These are phyloP conservation scores for Galerucella calmariensis DNA, from an alignment of 2,888 invertebrate genomes.

Conservation along the genomic window DNA sequence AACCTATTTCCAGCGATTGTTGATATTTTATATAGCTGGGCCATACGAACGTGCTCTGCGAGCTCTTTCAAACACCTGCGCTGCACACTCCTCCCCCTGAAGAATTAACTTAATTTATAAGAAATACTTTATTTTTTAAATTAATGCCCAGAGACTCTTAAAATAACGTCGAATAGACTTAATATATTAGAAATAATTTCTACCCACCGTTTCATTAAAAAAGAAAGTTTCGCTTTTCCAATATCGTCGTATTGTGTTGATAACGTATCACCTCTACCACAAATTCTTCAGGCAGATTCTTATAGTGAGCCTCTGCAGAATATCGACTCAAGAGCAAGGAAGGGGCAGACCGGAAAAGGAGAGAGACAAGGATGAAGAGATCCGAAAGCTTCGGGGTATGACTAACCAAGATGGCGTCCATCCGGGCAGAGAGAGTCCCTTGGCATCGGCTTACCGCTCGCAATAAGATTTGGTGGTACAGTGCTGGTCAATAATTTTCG, in stretches of 20 bases:
- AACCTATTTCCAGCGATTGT: no score
- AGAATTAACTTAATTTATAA: no score
- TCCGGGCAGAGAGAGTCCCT: conserved; percentile 60
- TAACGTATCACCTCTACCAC: conserved; percentile 29
- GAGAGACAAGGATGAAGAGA: conserved; percentile 55
- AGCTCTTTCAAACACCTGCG: no score
- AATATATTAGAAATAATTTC: no score
- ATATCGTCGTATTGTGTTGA: conserved; percentile 32
- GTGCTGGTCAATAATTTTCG: conserved; percentile 61
- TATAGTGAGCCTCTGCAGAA: conserved; percentile 61
- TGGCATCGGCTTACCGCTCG: conserved; percentile 64
- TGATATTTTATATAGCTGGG: no score
- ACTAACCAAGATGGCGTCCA: conserved; percentile 62
- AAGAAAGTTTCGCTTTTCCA: conserved; percentile 14
- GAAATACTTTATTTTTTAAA: no score
- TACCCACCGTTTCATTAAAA: background rate
- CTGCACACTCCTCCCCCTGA: no score
- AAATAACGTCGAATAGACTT: no score
- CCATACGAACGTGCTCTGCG: no score
- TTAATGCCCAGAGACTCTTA: no score
- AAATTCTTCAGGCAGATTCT: conserved; percentile 62
- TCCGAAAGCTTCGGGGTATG: conserved; percentile 54
- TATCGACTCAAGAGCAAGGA: conserved; percentile 63
- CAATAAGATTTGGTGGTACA: conserved; percentile 65
- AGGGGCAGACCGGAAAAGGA: conserved; percentile 51